These are phyloP conservation scores for Nasua narica DNA, from an alignment of 2,797 vertebrate genomes.

Conservation along the genomic window DNA sequence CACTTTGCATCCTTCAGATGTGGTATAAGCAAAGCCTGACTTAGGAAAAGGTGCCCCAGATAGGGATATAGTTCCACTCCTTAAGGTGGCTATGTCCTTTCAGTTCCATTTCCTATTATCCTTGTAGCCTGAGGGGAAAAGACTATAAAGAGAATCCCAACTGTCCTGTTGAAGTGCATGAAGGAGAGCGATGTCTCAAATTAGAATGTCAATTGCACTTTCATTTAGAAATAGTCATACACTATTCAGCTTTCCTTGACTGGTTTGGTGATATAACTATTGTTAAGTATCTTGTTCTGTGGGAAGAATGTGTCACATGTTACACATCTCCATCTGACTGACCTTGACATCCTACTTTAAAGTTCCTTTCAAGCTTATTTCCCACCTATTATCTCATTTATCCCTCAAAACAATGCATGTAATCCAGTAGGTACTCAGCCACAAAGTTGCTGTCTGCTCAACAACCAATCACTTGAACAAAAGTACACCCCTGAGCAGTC, in stretches of 20 bases:
- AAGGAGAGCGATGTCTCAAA: background rate
- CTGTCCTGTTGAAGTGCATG: background rate
- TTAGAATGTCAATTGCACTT: background rate
- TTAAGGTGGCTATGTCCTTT: background rate
- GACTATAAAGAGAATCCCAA: background rate
- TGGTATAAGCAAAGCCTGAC: background rate
- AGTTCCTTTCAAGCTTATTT: conserved; percentile 48
- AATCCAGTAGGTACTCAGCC: background rate
- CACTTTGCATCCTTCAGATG: background rate
- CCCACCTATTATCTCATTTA: background rate
- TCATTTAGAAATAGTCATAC: conserved; percentile 1
- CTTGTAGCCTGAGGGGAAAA: background rate
- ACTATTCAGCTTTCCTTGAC: conserved; percentile 7
- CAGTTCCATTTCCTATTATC: background rate
- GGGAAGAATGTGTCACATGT: background rate
- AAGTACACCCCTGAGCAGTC: background rate
- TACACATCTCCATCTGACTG: conserved; percentile 41
- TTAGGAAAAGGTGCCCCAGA: background rate
- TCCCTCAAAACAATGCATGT: conserved; percentile 29
- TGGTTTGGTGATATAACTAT: conserved; percentile 32
- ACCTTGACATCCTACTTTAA: conserved; percentile 12
- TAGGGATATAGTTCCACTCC: background rate
- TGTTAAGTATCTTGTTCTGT: conserved; percentile 52
- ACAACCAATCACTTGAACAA: background rate
- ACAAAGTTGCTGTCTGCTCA: background rate